Evolutionary conservation across 2,888 invertebrate genomes (phyloP).

Genomic region (Napeogenes inachia): DNA sequence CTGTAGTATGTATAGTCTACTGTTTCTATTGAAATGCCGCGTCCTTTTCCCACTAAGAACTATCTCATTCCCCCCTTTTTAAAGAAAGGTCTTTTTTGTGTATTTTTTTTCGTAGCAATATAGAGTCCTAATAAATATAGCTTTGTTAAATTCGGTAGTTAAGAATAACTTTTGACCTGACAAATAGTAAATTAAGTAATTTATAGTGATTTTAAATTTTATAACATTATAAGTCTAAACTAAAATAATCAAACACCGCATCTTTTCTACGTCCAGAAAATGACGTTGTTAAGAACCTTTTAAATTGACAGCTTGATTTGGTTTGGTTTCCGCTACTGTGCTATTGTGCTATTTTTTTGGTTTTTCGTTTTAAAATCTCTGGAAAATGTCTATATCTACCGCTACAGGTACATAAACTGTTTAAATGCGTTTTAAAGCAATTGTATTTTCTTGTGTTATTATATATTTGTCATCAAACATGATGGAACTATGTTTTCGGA

Average conservation of each 20-base stretch:
- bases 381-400: constrained; percentile 73
- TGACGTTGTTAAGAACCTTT: constrained; percentile 61
- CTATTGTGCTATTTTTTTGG: constrained; percentile 74
- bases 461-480: constrained; percentile 58
- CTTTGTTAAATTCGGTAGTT: background rate
- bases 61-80: constrained; percentile 61
- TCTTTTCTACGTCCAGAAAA: constrained; percentile 41
- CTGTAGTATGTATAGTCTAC: background rate
- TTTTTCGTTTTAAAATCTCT: constrained; percentile 61
- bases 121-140: constrained; percentile 9
- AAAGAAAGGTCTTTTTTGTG: constrained; percentile 52
- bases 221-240: constrained; percentile 5
- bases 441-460: constrained; percentile 35
- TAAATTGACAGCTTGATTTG: constrained; percentile 76
- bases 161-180: constrained; percentile 6
- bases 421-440: constrained; percentile 38
- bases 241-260: constrained; percentile 22
- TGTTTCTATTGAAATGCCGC: constrained; percentile 53
- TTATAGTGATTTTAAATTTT: constrained; percentile 4
- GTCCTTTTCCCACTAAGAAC: constrained; percentile 63
- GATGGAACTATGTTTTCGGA: constrained; percentile 68
- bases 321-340: constrained; percentile 78
- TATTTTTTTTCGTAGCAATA: constrained; percentile 16
- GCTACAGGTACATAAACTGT: constrained; percentile 66
- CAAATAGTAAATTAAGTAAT: constrained; percentile 5